Conservation (phyloP, 1,140 invertebrate species). For the Drosophila subobscura region DNA sequence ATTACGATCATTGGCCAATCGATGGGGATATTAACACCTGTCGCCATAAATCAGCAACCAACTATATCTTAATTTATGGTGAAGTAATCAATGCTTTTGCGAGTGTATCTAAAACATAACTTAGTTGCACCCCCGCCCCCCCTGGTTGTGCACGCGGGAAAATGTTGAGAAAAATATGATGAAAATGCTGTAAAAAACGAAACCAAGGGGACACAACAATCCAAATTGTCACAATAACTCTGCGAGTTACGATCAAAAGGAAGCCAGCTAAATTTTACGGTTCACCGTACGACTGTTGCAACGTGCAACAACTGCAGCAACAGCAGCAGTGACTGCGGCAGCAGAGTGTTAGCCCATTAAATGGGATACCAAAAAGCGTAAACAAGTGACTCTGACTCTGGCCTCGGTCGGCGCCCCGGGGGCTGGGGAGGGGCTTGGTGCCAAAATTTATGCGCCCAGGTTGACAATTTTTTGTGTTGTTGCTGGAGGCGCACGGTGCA, state of each 20-base stretch:
- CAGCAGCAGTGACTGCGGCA: slow-evolving; percentile 11
- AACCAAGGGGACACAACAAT: slow-evolving; percentile 58
- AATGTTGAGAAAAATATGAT: background rate
- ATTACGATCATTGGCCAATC: slow-evolving; percentile 67
- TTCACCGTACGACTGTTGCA: slow-evolving; percentile 39
- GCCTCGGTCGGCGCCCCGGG: slow-evolving; percentile 7
- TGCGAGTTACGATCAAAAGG: slow-evolving; percentile 54
- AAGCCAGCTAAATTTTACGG: slow-evolving; percentile 51
- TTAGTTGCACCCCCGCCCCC: slow-evolving; percentile 17
- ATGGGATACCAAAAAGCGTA: slow-evolving; percentile 53
- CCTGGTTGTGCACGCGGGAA: background rate
- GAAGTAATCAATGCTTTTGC: slow-evolving; percentile 69
- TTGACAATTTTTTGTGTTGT: slow-evolving; percentile 62
- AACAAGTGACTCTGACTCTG: slow-evolving; percentile 55
- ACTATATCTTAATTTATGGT: slow-evolving; percentile 76
- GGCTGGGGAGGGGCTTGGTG: slow-evolving; percentile 4
- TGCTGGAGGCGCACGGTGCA: background rate
- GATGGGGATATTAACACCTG: slow-evolving; percentile 71
- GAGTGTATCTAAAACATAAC: slow-evolving; percentile 55
- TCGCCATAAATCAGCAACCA: slow-evolving; percentile 58
- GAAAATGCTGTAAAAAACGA: slow-evolving; percentile 10
- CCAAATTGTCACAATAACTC: slow-evolving; percentile 71
- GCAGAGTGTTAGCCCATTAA: slow-evolving; percentile 52
- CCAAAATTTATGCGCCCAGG: slow-evolving; percentile 63
- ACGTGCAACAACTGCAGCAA: slow-evolving; percentile 16